Evolutionary conservation across 2,888 invertebrate species (phyloP), one percentile per base, ranked within the genome.

Genomic region (Eristalis arbustorum): DNA sequence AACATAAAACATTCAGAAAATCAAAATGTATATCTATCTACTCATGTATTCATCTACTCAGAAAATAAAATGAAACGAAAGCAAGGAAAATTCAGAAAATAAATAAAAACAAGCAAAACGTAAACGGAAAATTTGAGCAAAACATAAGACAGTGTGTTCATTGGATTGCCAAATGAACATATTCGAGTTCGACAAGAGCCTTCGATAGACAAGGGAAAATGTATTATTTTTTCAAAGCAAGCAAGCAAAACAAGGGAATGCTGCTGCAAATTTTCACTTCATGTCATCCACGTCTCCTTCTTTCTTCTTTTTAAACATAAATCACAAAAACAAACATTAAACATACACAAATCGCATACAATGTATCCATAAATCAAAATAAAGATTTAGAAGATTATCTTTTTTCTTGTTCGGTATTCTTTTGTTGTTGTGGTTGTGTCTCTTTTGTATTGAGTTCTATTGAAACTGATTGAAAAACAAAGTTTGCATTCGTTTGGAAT

Each of bases 301-400:
- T 57, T 69, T 18, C 62, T 64, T 69, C 61, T 72, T 66, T 81
- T 81, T 84, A 88, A 88, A 85, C 72, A 88, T 87, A 87, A 87
- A 87, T 87, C 87, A 87, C 87, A 87, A 87, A 87, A 61, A n/a
- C 49, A 77, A 87, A 74, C 74, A 82, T 75, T 82, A 87, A 87
- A 87, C 62, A 85, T 85, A 49, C 18, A 49, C 18, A 18, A 78
- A 71, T 82, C 78, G 77, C 78, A 82, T 82, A 78, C 77, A 85
- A 71, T 77, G 68, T 81, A 80, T 76, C 68, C 59, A 28, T 56
- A 71, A 69, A 57, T 31, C 62, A 73, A 63, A 40, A 57, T 28
- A 31, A 68, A 18, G 49, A 49, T 8, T 49, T 49, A 18, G 18
- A 18, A 49, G 49, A 49, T 49, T 42, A n/a, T 42, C 13, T 42